Evolutionary conservation across 2,888 invertebrate genomes (phyloP).

Genomic region (Myopa testacea): DNA sequence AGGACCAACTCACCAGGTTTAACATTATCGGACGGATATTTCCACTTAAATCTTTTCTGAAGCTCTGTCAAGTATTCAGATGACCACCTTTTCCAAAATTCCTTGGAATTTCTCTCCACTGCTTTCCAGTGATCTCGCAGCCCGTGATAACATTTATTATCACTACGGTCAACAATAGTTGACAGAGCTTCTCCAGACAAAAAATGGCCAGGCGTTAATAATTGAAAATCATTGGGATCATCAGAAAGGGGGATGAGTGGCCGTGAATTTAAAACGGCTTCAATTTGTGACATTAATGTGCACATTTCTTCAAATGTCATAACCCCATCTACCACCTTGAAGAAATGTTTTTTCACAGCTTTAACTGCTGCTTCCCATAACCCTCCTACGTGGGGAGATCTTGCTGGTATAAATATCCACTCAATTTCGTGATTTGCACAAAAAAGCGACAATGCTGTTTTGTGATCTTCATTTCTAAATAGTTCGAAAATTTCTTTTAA

Average conservation of each 20-base stretch:
- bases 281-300: constrained; percentile 4
- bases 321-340: not conserved
- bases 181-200: constrained; percentile 10
- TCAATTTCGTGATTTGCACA: constrained; percentile 3
- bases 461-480: not conserved
- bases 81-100: constrained; percentile 18
- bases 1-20: too few relatives aligned
- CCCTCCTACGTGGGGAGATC: not conserved
- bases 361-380: not conserved
- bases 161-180: not conserved
- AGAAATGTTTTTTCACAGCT: not conserved
- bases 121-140: constrained; percentile 13
- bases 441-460: not conserved
- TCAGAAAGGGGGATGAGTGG: not conserved
- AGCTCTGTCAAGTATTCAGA: constrained; percentile 1
- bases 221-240: constrained; percentile 11
- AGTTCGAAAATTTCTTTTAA: too few relatives aligned
- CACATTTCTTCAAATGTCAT: constrained; percentile 14
- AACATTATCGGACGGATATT: too few relatives aligned
- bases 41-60: too few relatives aligned
- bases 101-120: constrained; percentile 1
- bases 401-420: not conserved
- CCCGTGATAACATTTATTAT: not conserved
- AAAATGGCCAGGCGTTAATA: constrained; percentile 22
- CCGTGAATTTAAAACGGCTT: constrained; percentile 12